phyloP scores from a whole-genome alignment of 2,113 vertebrate species.

The rat (Rattus norvegicus) region DNA sequence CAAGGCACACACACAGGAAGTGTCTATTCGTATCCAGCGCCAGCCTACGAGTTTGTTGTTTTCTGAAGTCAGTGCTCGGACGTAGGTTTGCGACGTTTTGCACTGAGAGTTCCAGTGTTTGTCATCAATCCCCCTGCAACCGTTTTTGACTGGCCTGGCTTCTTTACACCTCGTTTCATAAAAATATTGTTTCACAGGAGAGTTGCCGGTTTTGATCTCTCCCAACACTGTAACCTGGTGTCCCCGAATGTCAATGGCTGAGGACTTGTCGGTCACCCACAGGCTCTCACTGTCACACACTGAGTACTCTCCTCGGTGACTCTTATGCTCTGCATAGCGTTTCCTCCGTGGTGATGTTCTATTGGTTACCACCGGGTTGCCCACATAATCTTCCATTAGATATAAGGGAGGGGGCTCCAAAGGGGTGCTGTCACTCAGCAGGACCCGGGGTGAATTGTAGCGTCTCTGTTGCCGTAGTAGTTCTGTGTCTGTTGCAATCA shows the following conservation, averaged over 20 bases:
- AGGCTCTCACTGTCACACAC: constrained; percentile 97
- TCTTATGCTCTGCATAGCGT: constrained; percentile 92
- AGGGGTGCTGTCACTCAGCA: constrained; percentile 93
- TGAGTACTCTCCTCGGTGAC: constrained; percentile 96
- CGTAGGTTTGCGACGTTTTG: constrained; percentile 96
- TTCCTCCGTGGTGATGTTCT: constrained; percentile 92
- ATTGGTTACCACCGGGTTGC: constrained; percentile 85
- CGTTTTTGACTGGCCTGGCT: constrained; percentile 90
- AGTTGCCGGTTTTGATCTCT: constrained; percentile 91
- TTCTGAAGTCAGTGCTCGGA: constrained; percentile 94
- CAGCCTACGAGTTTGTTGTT: constrained; percentile 91
- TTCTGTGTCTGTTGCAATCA: constrained; percentile 89
- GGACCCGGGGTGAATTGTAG: constrained; percentile 94
- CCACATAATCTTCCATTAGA: constrained; percentile 92
- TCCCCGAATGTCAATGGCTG: constrained; percentile 93
- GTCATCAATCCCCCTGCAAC: constrained; percentile 96
- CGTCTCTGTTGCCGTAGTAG: constrained; percentile 93
- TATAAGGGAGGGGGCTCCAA: constrained; percentile 95
- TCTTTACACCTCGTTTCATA: constrained; percentile 95
- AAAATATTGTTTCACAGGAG: constrained; percentile 96
- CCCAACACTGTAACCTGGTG: constrained; percentile 93
- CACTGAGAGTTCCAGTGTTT: constrained; percentile 99
- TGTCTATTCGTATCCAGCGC: constrained; percentile 99
- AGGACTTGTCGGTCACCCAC: constrained; percentile 97
- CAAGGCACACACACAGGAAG: constrained; percentile 97